Conservation (phyloP, 2,113 vertebrate species). For the Paradoxurus hermaphroditus region DNA sequence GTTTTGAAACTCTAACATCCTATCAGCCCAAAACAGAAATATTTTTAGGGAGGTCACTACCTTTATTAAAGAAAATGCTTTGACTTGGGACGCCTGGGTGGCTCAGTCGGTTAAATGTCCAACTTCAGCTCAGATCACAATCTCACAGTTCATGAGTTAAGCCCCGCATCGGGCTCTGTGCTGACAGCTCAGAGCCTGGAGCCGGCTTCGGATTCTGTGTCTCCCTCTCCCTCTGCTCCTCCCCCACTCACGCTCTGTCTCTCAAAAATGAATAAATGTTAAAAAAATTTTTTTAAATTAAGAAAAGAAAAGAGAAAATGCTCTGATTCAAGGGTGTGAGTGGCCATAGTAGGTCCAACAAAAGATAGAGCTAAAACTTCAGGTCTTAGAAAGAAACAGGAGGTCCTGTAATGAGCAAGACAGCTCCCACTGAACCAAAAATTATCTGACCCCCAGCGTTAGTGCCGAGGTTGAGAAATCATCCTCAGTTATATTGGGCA, state of each 20-base stretch:
- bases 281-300: too few relatives aligned
- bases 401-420: background rate
- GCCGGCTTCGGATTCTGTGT: too few relatives aligned
- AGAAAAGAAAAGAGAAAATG: background rate
- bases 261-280: too few relatives aligned
- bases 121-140: too few relatives aligned
- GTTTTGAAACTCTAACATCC: background rate
- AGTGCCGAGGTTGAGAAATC: background rate
- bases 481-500: background rate
- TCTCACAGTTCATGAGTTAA: too few relatives aligned
- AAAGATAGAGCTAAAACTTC: background rate
- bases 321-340: background rate
- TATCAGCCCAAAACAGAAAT: background rate
- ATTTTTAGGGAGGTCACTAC: background rate
- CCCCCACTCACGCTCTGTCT: too few relatives aligned
- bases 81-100: background rate
- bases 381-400: background rate
- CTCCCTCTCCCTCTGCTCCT: too few relatives aligned
- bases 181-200: too few relatives aligned
- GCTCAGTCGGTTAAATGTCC: too few relatives aligned
- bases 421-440: background rate
- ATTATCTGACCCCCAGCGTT: fast-evolving
- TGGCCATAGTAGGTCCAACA: background rate
- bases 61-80: background rate
- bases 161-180: too few relatives aligned